Conservation (phyloP, 2,113 vertebrate genomes). For the Mugil cephalus region DNA sequence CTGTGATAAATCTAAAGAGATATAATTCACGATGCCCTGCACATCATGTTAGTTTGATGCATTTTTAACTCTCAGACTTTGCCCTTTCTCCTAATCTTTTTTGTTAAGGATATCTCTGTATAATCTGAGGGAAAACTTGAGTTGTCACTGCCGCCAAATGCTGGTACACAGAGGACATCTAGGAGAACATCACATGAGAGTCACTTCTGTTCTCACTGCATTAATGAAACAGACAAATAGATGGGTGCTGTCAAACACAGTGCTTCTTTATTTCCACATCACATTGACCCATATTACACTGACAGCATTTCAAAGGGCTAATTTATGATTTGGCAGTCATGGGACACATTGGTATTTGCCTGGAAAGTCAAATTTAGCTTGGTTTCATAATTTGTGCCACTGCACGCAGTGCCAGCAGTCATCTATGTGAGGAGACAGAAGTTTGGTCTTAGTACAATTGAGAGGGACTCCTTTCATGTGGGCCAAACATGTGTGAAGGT, state of each 20-base stretch:
- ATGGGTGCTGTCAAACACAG: slow-evolving; percentile 26
- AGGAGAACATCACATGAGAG: slow-evolving; percentile 64
- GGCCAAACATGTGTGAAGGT: slow-evolving; percentile 45
- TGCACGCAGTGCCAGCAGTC: slow-evolving; percentile 32
- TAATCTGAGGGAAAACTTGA: background rate
- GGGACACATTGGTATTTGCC: slow-evolving; percentile 53
- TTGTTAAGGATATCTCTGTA: slow-evolving; percentile 20
- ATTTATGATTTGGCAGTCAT: slow-evolving; percentile 63
- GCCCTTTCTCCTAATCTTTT: background rate
- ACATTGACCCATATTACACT: slow-evolving; percentile 57
- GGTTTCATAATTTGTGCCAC: slow-evolving; percentile 45
- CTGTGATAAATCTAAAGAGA: no score
- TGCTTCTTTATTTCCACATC: slow-evolving; percentile 46
- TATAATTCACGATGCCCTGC: background rate
- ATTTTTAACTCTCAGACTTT: slow-evolving; percentile 3
- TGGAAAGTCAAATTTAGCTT: slow-evolving; percentile 49
- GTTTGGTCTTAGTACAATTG: slow-evolving; percentile 10
- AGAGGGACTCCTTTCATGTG: slow-evolving; percentile 40
- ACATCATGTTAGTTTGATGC: background rate
- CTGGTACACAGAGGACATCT: background rate
- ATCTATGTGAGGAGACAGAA: slow-evolving; percentile 36
- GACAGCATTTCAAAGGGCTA: slow-evolving; percentile 56
- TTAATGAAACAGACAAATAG: slow-evolving; percentile 29
- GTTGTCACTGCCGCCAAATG: slow-evolving; percentile 1
- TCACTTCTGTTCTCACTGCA: slow-evolving; percentile 37